Evolutionary conservation across 2,888 invertebrate species (phyloP).

Genomic region (Aphrophora alni): DNA sequence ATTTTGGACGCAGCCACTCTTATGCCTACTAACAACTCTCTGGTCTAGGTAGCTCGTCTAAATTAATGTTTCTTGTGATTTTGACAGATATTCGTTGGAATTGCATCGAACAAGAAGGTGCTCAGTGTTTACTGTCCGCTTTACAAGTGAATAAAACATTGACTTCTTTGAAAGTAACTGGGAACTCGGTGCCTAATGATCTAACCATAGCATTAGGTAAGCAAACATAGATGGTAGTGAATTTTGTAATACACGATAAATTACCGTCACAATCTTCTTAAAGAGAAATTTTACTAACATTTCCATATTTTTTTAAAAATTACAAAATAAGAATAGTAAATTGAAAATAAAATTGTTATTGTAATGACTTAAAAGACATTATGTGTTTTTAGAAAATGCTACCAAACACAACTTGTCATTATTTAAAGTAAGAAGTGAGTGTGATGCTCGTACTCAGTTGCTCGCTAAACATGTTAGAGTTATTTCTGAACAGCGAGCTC

Average conservation of each 20-base stretch:
- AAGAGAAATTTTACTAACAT: no score
- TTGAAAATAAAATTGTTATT: no score
- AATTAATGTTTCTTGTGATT: neutral
- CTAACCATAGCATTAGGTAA: slow-evolving; percentile 22
- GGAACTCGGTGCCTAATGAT: slow-evolving; percentile 40
- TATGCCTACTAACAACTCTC: no score
- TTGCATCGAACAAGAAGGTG: slow-evolving; percentile 40
- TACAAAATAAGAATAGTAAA: no score
- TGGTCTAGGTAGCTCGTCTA: no score
- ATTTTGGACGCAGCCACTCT: no score
- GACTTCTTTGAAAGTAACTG: slow-evolving; percentile 39
- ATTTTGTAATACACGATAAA: no score
- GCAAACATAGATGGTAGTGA: no score
- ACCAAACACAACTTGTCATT: slow-evolving; percentile 21
- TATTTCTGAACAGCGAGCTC: slow-evolving; percentile 4
- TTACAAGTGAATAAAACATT: slow-evolving; percentile 38
- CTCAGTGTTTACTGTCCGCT: slow-evolving; percentile 36
- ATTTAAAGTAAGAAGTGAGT: slow-evolving; percentile 13
- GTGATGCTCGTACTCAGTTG: slow-evolving; percentile 28
- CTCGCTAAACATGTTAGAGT: slow-evolving; percentile 23
- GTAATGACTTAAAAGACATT: no score
- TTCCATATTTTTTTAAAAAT: no score
- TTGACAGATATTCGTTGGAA: slow-evolving; percentile 43
- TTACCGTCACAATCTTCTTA: no score
- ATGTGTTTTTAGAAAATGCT: slow-evolving; percentile 17